Evolutionary conservation across 2,888 invertebrate species (phyloP).

Genomic region (Xestoiulus laeticollis): DNA sequence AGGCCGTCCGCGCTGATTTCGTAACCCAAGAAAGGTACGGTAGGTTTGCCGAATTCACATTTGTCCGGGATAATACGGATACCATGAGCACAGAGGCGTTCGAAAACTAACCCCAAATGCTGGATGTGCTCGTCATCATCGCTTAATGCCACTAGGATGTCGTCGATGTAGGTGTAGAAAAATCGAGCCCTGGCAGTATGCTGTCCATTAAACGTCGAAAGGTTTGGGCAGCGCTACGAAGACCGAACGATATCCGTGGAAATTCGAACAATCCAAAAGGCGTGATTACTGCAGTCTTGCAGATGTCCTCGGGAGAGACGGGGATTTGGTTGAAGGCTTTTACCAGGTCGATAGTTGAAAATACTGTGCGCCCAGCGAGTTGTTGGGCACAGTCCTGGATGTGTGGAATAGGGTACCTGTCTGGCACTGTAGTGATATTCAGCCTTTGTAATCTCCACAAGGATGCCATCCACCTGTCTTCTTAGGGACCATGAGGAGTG

Average conservation of each 20-base stretch:
- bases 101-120: slow-evolving; percentile 57
- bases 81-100: not conserved
- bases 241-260: slow-evolving; percentile 56
- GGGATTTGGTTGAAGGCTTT: not conserved
- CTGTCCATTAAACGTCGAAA: slow-evolving; percentile 51
- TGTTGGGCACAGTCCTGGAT: not conserved
- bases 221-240: slow-evolving; percentile 49
- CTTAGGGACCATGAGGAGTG: slow-evolving; percentile 36
- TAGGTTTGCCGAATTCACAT: too few species aligned
- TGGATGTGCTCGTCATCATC: slow-evolving; percentile 60
- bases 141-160: slow-evolving; percentile 57
- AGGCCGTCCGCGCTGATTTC: too few species aligned
- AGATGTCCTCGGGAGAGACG: not conserved
- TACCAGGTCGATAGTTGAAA: slow-evolving; percentile 20
- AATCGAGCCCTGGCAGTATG: slow-evolving; percentile 51
- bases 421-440: not conserved
- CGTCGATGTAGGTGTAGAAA: slow-evolving; percentile 52
- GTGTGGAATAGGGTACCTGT: not conserved
- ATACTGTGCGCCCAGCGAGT: not conserved
- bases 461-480: not conserved
- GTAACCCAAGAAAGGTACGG: too few species aligned
- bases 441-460: not conserved
- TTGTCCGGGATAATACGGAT: too few species aligned
- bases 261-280: slow-evolving; percentile 51
- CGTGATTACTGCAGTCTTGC: not conserved